Evolutionary conservation across 30 jellyfish, hydroid and myxozoan species (phyloP).

Genomic region (Catostylus mosaicus): DNA sequence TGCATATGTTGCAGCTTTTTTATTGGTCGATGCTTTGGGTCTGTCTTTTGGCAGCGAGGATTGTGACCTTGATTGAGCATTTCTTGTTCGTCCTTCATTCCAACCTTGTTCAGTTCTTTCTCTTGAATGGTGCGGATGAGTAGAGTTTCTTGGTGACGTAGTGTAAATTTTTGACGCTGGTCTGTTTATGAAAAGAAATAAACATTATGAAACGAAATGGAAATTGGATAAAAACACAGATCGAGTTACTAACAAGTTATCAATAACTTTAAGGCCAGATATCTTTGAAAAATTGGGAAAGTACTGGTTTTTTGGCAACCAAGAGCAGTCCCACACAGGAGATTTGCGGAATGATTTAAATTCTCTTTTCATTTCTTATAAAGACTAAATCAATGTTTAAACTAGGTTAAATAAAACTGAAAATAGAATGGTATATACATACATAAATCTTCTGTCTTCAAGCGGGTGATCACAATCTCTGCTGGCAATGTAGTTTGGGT

Average conservation of each 20-base stretch:
- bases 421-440: not conserved
- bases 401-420: no score
- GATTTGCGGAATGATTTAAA: no score
- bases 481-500: conserved; percentile 45
- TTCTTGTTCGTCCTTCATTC: conserved; percentile 45
- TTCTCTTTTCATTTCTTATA: no score
- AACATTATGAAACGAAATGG: not conserved
- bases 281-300: no score
- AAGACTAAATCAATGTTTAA: no score
- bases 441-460: conserved; percentile 14
- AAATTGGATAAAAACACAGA: no score
- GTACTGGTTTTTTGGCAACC: no score
- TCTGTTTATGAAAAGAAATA: not conserved
- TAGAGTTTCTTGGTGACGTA: conserved; percentile 42
- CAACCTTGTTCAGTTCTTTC: conserved; percentile 35
- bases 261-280: no score
- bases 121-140: conserved; percentile 46
- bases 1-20: conserved; percentile 15
- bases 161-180: conserved; percentile 55
- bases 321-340: no score
- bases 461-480: conserved; percentile 29
- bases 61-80: conserved; percentile 69
- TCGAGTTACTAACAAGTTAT: no score
- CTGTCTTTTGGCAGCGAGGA: conserved; percentile 11
- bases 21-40: not conserved